Percentiles rank a stretch among this genome's conserved stretches.
These are phyloP conservation scores for Clitarchus hookeri DNA, from an alignment of 2,888 invertebrate species.

Conservation along the genomic window DNA sequence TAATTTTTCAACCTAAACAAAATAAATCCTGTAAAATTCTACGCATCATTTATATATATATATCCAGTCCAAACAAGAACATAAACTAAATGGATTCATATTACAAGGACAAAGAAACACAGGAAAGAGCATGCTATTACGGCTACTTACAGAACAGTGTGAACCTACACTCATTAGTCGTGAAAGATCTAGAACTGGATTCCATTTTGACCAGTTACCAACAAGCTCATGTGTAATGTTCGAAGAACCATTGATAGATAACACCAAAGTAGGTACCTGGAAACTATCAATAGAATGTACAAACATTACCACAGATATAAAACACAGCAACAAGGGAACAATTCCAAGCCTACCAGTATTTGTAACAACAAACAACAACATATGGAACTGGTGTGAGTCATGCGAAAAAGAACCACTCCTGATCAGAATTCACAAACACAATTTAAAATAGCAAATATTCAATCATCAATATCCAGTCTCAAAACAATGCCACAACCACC, in stretches of 20 bases:
- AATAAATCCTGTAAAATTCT: not conserved
- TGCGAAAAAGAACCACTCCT: not conserved
- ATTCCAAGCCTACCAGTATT: not conserved
- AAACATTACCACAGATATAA: not conserved
- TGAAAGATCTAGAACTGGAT: not conserved
- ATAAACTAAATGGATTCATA: not conserved
- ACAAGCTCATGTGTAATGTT: not conserved
- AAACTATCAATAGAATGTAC: not conserved
- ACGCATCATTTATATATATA: not conserved
- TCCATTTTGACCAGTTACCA: slow-evolving; percentile 10
- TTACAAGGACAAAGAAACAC: not conserved
- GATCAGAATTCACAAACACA: too few species aligned
- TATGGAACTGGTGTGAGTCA: not conserved
- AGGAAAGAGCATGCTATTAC: not conserved
- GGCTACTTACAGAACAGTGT: not conserved
- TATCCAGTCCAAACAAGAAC: not conserved
- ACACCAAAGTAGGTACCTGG: not conserved
- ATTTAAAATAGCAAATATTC: too few species aligned
- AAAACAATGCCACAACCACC: too few species aligned
- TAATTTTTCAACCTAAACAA: not conserved
- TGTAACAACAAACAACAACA: not conserved
- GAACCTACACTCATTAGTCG: not conserved
- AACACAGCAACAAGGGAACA: not conserved
- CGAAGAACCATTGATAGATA: slow-evolving; percentile 11
- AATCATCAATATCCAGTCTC: too few species aligned